Evolutionary conservation across 2,113 vertebrate genomes (phyloP), one percentile per base, ranked within the genome.

Genomic region (Hippocampus abdominalis): DNA sequence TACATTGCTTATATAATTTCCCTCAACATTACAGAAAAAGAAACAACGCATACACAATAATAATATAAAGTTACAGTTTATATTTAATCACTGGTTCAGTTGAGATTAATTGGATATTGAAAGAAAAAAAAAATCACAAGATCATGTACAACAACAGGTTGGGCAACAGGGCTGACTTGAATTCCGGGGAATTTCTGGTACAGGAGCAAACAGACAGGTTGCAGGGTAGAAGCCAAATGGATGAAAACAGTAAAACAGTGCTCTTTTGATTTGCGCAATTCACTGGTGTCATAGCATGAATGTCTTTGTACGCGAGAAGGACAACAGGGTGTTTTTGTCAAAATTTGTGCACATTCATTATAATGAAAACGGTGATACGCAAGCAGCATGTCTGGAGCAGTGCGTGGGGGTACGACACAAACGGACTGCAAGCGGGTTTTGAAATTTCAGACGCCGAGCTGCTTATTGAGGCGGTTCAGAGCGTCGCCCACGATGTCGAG

Each of bases 401-500:
- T 54, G 77, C 69, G 51, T 32, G 15, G 67, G 72, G 66, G 29
- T 29, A 68, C 80, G 57, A 82, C 69, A 80, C 23, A 1, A 61
- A 2, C 3, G 68, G 57, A 29, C 1, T 40, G 12, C 61, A 16
- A 1, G 21, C 3, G 39, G 6, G 32, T 42, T 48, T 46, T 46
- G 9, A 32, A 53, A 27, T 48, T 29, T 94, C 92, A 97, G 80
- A 95, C 66, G 21, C 93, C 93, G 61, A 91, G 88, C 65, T 94
- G 93, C 84, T 92, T 94, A 88, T 94, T 94, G 83, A 97, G 94
- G 73, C 95, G 93, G 72, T 71, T 92, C 46, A 98, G 95, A 63
- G 96, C 95, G 0, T 99, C 95, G 0, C 93, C 94, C 66, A 98
- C 91, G 3, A 96, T 90, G 81, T 98, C 95, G 0, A 99, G 93